phyloP scores from a whole-genome alignment of 1,140 invertebrate genomes.

The Neodiprion fabricii region DNA sequence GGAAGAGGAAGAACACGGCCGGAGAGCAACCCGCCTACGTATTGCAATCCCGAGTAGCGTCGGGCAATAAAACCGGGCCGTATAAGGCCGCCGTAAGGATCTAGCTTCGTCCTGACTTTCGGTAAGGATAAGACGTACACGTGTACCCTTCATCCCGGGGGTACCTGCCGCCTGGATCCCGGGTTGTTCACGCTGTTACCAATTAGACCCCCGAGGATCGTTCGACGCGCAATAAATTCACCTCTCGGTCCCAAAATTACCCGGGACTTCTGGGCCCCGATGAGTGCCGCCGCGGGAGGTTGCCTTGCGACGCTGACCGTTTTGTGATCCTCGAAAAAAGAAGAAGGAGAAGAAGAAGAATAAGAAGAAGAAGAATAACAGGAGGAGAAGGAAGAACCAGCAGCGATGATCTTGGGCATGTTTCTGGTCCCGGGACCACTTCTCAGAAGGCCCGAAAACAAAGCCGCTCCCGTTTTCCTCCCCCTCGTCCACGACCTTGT shows the following conservation, averaged over 20 bases:
- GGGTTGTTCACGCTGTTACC: constrained; percentile 17
- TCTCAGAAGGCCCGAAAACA: background rate
- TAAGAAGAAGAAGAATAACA: background rate
- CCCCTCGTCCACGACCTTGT: background rate
- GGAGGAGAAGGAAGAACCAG: background rate
- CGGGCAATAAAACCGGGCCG: background rate
- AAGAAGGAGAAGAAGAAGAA: background rate
- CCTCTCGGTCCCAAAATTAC: background rate
- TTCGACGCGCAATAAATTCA: constrained; percentile 10
- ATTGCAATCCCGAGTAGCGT: too few species aligned
- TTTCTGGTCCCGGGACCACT: background rate
- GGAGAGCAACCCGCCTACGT: too few species aligned
- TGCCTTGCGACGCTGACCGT: background rate
- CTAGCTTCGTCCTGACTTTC: too few species aligned
- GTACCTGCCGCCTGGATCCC: background rate
- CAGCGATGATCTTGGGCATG: background rate
- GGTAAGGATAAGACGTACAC: too few species aligned
- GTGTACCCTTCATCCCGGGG: background rate
- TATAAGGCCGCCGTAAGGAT: background rate
- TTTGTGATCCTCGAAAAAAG: too few species aligned
- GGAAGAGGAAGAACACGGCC: too few species aligned
- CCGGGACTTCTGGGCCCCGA: constrained; percentile 9
- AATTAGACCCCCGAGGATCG: constrained; percentile 15
- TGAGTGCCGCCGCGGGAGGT: constrained; percentile 17
- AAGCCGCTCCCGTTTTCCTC: too few species aligned